A percentile compares a stretch with the other conserved stretches of the same genome.
Evolutionary conservation across 2,113 vertebrate species (phyloP).

Genomic region (Podarcis muralis): DNA sequence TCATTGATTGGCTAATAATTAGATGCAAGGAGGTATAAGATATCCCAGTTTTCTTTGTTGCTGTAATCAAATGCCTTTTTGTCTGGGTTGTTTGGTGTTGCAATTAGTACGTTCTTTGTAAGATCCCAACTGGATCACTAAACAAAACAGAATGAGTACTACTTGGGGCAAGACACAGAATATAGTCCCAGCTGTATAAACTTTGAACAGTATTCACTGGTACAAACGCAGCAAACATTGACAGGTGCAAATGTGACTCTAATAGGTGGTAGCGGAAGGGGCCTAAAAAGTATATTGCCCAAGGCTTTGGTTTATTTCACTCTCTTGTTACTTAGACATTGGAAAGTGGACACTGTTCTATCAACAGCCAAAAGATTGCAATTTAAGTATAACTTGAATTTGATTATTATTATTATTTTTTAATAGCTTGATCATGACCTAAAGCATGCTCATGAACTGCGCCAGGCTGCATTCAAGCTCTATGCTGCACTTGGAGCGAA

Average conservation of each 20-base stretch:
- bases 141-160: background rate
- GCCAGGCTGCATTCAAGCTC: conserved; percentile 98
- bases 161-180: background rate
- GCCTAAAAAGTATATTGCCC: background rate
- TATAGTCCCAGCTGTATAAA: background rate
- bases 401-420: conserved; percentile 28
- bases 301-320: background rate
- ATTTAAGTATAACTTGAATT: background rate
- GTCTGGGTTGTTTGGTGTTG: background rate
- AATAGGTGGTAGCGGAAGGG: background rate
- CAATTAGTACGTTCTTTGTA: background rate
- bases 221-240: background rate
- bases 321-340: background rate
- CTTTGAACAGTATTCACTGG: background rate
- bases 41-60: background rate
- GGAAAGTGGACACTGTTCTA: background rate
- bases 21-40: background rate
- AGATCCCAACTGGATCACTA: background rate
- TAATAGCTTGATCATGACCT: conserved; percentile 94
- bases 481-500: conserved; percentile 97
- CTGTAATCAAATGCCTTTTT: background rate
- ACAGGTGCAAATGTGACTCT: background rate
- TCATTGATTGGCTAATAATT: background rate
- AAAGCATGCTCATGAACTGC: conserved; percentile 96
- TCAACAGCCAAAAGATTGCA: background rate